Percentiles rank a stretch among this genome's conserved stretches.
phyloP scores from a whole-genome alignment of 2,888 invertebrate genomes.

The Dolichomitus sp. region DNA sequence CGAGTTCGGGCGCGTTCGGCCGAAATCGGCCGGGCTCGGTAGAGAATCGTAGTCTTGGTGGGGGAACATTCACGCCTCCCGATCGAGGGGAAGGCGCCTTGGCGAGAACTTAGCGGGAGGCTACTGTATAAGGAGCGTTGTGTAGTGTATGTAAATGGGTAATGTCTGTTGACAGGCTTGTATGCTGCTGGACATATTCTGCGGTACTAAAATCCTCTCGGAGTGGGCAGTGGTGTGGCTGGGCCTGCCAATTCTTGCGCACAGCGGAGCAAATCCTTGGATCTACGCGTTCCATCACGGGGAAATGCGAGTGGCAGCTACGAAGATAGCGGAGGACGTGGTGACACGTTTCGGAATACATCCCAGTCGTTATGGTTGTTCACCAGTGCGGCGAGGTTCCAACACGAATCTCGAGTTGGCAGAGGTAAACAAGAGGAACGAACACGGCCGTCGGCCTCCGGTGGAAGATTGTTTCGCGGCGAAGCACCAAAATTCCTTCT shows the following conservation, averaged over 20 bases:
- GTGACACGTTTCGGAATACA: constrained; percentile 84
- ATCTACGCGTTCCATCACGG: constrained; percentile 90
- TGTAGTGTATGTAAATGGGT: background rate
- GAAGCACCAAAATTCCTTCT: constrained; percentile 75
- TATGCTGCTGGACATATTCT: constrained; percentile 87
- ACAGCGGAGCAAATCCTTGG: constrained; percentile 90
- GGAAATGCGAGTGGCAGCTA: constrained; percentile 88
- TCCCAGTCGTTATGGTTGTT: constrained; percentile 82
- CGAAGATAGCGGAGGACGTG: constrained; percentile 87
- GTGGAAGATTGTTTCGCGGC: constrained; percentile 82
- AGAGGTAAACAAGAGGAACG: constrained; percentile 78
- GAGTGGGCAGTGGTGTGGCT: constrained; percentile 88
- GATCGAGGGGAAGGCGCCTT: too few species aligned
- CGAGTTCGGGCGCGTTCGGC: too few species aligned
- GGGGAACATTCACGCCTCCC: too few species aligned
- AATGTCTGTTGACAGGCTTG: constrained; percentile 85
- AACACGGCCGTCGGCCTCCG: constrained; percentile 74
- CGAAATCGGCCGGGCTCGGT: too few species aligned
- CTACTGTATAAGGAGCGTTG: too few species aligned
- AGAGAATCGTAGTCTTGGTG: too few species aligned
- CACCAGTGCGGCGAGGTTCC: constrained; percentile 79
- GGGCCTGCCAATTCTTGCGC: constrained; percentile 88
- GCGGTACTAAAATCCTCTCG: constrained; percentile 87
- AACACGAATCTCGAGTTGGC: constrained; percentile 81
- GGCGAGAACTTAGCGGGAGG: too few species aligned